Evolutionary conservation across 64 coral and sea anemone species (phyloP).

Genomic region (Orbicella faveolata): DNA sequence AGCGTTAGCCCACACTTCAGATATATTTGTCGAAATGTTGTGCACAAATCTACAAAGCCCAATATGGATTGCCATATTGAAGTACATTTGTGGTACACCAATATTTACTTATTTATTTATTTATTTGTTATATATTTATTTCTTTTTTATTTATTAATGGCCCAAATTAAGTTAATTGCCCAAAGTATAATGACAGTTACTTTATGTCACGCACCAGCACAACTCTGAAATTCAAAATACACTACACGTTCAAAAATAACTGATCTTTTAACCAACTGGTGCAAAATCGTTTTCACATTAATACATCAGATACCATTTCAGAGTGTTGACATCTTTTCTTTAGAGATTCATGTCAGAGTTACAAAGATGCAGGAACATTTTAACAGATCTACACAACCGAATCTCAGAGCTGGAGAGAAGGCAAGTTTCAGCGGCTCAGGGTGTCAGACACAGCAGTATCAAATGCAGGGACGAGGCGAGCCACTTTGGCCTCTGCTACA

Average conservation of each 20-base stretch:
- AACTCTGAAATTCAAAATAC: too few relatives aligned
- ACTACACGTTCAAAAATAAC: neutral
- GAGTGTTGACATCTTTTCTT: neutral
- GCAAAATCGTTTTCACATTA: neutral
- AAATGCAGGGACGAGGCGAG: neutral
- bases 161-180: too few relatives aligned
- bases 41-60: too few relatives aligned
- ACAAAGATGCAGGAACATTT: neutral
- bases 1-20: too few relatives aligned
- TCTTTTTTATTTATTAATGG: too few relatives aligned
- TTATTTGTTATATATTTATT: too few relatives aligned
- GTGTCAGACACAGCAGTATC: neutral
- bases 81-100: too few relatives aligned
- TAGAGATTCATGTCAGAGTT: conserved; percentile 11
- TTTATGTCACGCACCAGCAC: too few relatives aligned
- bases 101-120: too few relatives aligned
- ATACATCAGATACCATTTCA: neutral
- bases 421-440: neutral
- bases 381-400: neutral
- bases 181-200: too few relatives aligned
- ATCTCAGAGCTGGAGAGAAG: neutral
- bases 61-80: too few relatives aligned
- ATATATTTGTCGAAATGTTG: too few relatives aligned
- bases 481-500: neutral
- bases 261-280: neutral